These are phyloP conservation scores for Tympanoctomys barrerae DNA, from an alignment of 2,797 vertebrate species.

Conservation along the genomic window DNA sequence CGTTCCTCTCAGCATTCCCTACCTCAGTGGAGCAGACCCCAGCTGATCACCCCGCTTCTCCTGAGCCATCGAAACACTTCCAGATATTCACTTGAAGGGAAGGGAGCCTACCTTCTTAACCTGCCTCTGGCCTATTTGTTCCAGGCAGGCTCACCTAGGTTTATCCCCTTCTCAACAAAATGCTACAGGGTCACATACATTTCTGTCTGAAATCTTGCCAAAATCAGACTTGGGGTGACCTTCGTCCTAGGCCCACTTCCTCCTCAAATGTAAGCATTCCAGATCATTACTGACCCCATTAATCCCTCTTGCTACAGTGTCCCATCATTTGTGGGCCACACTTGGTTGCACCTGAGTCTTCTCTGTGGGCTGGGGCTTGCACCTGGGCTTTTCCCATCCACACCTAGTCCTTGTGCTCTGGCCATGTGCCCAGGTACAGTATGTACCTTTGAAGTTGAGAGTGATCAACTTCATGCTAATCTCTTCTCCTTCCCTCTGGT, in stretches of 20 bases:
- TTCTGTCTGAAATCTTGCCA: conserved; percentile 56
- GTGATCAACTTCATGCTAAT: conserved; percentile 66
- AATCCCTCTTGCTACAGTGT: conserved; percentile 31
- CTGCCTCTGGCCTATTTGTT: conserved; percentile 23
- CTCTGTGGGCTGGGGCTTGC: not conserved
- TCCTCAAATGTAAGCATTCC: conserved; percentile 24
- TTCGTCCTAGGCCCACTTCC: not conserved
- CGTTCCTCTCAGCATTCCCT: not conserved
- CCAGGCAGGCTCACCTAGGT: not conserved
- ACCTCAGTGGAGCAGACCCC: not conserved
- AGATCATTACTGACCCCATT: conserved; percentile 1
- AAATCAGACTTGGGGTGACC: not conserved
- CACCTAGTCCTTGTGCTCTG: not conserved
- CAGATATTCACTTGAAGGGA: not conserved
- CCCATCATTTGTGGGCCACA: not conserved
- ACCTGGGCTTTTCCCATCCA: not conserved
- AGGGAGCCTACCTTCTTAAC: not conserved
- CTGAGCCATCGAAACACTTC: not conserved
- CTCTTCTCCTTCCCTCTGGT: conserved; percentile 42
- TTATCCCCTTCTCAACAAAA: not conserved
- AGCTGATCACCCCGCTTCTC: not conserved
- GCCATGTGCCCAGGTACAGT: conserved; percentile 48
- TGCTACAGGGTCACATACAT: not conserved
- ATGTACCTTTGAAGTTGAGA: conserved; percentile 61
- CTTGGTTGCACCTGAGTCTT: not conserved